Evolutionary conservation across 2,888 invertebrate species (phyloP).

Genomic region (Erebia palarica): DNA sequence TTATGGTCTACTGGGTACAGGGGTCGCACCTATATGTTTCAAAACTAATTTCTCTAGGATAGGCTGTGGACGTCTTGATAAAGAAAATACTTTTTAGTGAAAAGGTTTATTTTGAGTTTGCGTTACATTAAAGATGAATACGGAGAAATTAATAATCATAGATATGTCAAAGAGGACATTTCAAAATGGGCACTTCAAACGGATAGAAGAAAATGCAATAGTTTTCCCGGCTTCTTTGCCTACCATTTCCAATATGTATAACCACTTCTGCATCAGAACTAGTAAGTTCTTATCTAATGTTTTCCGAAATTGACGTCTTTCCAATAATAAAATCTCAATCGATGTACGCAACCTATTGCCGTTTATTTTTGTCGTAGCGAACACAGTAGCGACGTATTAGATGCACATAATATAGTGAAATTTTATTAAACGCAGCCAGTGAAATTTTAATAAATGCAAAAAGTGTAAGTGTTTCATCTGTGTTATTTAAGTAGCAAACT

Average conservation of each 20-base stretch:
- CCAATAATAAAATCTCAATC: background rate
- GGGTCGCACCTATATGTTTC: no score
- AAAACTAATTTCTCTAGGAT: no score
- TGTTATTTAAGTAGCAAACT: no score
- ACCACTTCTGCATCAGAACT: background rate
- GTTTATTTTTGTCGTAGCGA: no score
- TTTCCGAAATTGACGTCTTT: background rate
- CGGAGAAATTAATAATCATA: background rate
- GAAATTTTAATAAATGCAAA: no score
- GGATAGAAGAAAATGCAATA: background rate
- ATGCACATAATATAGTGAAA: no score
- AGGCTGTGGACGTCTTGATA: background rate
- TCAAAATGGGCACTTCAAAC: background rate
- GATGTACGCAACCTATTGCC: no score
- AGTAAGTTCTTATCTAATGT: background rate
- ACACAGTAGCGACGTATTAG: no score
- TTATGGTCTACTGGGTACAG: no score
- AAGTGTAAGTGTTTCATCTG: no score
- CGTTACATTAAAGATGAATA: background rate
- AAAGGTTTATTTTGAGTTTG: background rate
- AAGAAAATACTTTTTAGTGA: background rate
- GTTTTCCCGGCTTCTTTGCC: background rate
- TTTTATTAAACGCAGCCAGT: no score
- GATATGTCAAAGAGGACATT: background rate
- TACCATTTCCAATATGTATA: background rate